Conservation (phyloP, 2,113 vertebrate genomes). For the Brachypodius melanocephalos region DNA sequence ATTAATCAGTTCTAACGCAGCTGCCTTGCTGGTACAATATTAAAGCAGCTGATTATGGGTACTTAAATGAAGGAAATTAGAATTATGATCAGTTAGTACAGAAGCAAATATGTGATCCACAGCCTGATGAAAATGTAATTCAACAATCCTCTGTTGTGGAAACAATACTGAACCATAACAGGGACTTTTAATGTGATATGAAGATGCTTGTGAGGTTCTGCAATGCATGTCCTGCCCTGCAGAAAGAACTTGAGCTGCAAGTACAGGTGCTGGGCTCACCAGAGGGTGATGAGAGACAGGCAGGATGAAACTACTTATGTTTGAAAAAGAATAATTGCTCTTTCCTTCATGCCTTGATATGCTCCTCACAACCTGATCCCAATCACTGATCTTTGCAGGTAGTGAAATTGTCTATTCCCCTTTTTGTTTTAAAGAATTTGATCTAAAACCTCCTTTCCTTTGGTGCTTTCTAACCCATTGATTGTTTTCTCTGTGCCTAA, state of each 20-base stretch:
- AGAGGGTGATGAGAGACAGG: background rate
- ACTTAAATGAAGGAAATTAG: conserved; percentile 22
- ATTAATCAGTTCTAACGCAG: background rate
- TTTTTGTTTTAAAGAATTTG: background rate
- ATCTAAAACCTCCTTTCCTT: background rate
- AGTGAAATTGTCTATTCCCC: background rate
- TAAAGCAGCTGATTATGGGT: background rate
- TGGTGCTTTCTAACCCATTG: background rate
- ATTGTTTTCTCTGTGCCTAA: background rate
- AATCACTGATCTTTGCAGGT: background rate
- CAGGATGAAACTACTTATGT: background rate
- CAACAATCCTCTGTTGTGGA: background rate
- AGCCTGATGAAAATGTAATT: background rate
- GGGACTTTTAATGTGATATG: background rate
- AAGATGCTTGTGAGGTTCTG: background rate
- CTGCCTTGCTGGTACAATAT: conserved; percentile 18
- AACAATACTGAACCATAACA: background rate
- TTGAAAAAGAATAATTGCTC: background rate
- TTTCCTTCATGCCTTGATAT: background rate
- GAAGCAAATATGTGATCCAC: background rate
- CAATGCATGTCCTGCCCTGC: background rate
- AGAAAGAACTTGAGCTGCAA: background rate
- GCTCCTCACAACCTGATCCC: background rate
- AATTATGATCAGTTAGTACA: background rate
- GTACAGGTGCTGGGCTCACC: background rate